Conservation (phyloP, 2,888 invertebrate species). For the Limnephilus lunatus region DNA sequence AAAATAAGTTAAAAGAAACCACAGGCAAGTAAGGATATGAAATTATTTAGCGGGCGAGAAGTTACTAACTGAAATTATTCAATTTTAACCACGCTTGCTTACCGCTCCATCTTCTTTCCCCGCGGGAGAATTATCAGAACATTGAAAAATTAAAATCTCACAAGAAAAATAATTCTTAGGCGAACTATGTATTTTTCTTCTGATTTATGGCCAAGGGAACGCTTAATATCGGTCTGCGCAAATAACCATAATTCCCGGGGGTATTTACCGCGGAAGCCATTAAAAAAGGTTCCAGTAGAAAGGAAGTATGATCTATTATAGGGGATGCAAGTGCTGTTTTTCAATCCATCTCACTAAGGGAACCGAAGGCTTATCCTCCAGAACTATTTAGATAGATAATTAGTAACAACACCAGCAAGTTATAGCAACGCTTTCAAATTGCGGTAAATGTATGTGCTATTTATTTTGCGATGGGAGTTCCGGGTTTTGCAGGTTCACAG, state of each 20-base stretch:
- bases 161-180: conserved; percentile 8
- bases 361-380: background rate
- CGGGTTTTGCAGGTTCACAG: no score
- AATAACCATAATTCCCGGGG: background rate
- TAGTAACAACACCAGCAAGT: no score
- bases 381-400: background rate
- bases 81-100: background rate
- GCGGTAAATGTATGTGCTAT: background rate
- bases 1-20: no score
- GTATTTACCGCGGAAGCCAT: conserved; percentile 9
- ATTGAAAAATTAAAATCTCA: conserved; percentile 26
- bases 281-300: conserved; percentile 38
- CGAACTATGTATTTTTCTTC: background rate
- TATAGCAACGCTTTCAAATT: no score
- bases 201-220: background rate
- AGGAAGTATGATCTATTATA: conserved; percentile 42
- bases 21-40: background rate
- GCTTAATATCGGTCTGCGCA: conserved; percentile 16
- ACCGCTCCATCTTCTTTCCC: background rate
- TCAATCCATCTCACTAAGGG: background rate
- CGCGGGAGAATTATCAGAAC: background rate
- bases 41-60: background rate
- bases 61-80: background rate
- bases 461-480: background rate
- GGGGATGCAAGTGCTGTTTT: conserved; percentile 22